Evolutionary conservation across 2,888 invertebrate species (phyloP), one percentile per base, ranked within the genome.

Genomic region (Polyommatus iphigenia): DNA sequence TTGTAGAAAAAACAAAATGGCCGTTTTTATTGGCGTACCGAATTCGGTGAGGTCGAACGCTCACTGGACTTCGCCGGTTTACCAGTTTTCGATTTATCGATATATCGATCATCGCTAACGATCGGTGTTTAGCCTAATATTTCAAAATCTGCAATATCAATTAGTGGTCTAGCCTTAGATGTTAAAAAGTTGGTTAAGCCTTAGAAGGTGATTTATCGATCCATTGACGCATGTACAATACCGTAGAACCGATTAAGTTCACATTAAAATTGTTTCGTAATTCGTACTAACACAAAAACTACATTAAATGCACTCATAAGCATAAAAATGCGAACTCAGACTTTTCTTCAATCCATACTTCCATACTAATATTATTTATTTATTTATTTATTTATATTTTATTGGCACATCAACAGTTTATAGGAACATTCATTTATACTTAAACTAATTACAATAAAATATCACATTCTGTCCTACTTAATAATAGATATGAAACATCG

Each of bases 1-100:
- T 92, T 93, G 90, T 88, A 84, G 86, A 85, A 85, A 67, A 87
- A 87, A 89, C 89, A 88, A 90, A 83, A 91, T 91, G 89, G 87
- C 83, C 81, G 85, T 89, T 93, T 67, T 93, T 93, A 93, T 93
- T 91, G 88, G 92, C 93, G 92, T 89, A 90, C 91, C 93, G 90
- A 94, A 94, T 94, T 89, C 87, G 85, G 88, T 90, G 90, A 91
- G 92, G 91, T 89, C 90, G 90, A 84, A 83, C 80, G 81, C 78
- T 80, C 76, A 80, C 80, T 82, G 79, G 78, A 78, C 78, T 75
- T 75, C 24, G 73, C 24, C 24, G 75, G 75, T 75, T 75, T 50
- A 73, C 73, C 24, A 15, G 75, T 54, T 75, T 67, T 24, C 54
- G 75, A 54, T 75, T 75, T 54, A 75, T 54, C 75, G 75, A 75